phyloP scores from a whole-genome alignment of 2,888 invertebrate genomes.

The Hypomecis atomaria region DNA sequence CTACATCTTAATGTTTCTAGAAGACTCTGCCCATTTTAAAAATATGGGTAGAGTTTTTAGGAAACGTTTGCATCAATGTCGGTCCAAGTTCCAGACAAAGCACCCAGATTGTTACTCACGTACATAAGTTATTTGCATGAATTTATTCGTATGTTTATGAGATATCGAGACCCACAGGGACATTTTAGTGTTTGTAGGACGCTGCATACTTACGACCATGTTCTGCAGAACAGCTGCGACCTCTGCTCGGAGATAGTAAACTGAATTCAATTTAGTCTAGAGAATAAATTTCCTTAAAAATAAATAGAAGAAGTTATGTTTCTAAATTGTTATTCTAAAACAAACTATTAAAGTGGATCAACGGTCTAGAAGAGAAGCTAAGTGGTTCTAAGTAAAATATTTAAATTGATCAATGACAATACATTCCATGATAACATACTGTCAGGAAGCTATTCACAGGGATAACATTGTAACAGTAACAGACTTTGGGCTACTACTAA shows the following conservation, averaged over 20 bases:
- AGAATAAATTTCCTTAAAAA: not conserved
- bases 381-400: no score
- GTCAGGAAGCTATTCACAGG: no score
- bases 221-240: constrained; percentile 10
- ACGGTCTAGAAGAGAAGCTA: no score
- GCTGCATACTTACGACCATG: constrained; percentile 6
- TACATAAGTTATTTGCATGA: constrained; percentile 24
- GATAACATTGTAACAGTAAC: no score
- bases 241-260: not conserved
- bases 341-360: no score
- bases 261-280: constrained; percentile 5
- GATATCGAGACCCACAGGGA: constrained; percentile 17
- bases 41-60: no score
- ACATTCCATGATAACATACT: no score
- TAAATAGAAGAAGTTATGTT: not conserved
- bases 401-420: no score
- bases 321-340: no score
- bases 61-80: not conserved
- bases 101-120: constrained; percentile 18
- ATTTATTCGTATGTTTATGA: constrained; percentile 32
- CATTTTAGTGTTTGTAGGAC: constrained; percentile 12
- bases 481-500: no score
- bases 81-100: constrained; percentile 13
- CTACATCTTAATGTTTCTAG: no score
- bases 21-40: no score